A percentile compares a stretch with the other conserved stretches of the same genome.
These are phyloP conservation scores for Aldabrachelys gigantea DNA, from an alignment of 2,113 vertebrate species.

Conservation along the genomic window DNA sequence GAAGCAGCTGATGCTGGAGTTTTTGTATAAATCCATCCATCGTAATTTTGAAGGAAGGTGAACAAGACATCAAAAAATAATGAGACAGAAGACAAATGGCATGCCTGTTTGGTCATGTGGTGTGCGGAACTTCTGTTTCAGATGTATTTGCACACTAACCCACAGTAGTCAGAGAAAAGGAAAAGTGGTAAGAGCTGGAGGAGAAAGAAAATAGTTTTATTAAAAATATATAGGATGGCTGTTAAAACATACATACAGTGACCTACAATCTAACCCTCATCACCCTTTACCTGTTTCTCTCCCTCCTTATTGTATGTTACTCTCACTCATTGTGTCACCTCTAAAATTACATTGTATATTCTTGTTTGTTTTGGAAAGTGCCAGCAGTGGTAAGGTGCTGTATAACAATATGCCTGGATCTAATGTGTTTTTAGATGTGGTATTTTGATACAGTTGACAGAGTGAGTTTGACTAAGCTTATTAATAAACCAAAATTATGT, in stretches of 20 bases:
- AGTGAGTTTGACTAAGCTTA: not conserved
- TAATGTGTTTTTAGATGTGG: not conserved
- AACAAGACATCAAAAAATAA: not conserved
- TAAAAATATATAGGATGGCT: not conserved
- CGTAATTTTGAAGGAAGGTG: not conserved
- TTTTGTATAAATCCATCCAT: not conserved
- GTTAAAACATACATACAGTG: not conserved
- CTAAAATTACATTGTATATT: not conserved
- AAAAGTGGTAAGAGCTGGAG: not conserved
- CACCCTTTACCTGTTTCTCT: not conserved
- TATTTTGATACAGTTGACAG: conserved; percentile 6
- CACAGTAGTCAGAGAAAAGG: not conserved
- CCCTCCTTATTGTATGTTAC: not conserved
- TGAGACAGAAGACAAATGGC: not conserved
- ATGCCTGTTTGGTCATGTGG: not conserved
- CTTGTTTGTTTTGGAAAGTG: conserved; percentile 27
- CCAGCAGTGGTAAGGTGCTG: not conserved
- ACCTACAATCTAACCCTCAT: not conserved
- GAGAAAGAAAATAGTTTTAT: not conserved
- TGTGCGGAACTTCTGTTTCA: not conserved
- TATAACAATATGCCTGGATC: not conserved
- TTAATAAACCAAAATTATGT: not conserved
- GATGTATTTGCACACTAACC: not conserved
- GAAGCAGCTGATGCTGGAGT: not conserved
- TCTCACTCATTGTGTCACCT: not conserved